phyloP scores from a whole-genome alignment of 2,797 vertebrate species.

The Peromyscus nudipes region DNA sequence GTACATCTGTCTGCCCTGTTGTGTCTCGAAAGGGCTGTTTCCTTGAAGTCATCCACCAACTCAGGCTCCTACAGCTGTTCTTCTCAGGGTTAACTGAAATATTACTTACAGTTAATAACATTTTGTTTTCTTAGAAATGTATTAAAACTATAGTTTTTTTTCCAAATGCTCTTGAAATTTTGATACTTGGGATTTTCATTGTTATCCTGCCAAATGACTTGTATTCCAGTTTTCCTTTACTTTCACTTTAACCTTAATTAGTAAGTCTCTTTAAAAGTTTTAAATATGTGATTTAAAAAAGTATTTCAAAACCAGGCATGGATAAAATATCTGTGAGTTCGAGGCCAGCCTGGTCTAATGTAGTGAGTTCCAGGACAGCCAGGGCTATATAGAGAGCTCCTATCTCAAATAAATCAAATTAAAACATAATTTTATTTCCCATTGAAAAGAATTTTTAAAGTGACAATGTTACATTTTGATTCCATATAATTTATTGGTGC shows the following conservation, averaged over 20 bases:
- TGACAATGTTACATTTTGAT: background rate
- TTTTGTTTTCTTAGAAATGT: slow-evolving; percentile 45
- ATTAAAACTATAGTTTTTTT: background rate
- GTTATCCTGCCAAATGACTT: background rate
- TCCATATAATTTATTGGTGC: background rate
- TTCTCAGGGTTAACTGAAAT: background rate
- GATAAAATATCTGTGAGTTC: too few relatives aligned
- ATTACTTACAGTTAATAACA: background rate
- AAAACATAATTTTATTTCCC: background rate
- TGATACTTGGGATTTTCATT: slow-evolving; percentile 10
- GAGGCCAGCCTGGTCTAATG: background rate
- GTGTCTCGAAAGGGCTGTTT: background rate
- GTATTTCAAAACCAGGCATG: background rate
- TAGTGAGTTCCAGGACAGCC: too few relatives aligned
- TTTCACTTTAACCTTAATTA: background rate
- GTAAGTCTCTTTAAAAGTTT: slow-evolving; percentile 3
- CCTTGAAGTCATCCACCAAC: too few relatives aligned
- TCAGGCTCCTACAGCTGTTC: background rate
- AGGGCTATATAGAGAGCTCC: background rate
- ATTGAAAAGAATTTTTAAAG: background rate
- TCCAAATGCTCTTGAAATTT: slow-evolving; percentile 27
- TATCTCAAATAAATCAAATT: background rate
- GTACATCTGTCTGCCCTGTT: background rate
- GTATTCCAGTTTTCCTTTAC: background rate
- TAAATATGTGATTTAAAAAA: background rate